Percentiles rank a stretch among this genome's conserved stretches.
phyloP scores from a whole-genome alignment of 2,113 vertebrate genomes.

The Poeciliopsis prolifica region DNA sequence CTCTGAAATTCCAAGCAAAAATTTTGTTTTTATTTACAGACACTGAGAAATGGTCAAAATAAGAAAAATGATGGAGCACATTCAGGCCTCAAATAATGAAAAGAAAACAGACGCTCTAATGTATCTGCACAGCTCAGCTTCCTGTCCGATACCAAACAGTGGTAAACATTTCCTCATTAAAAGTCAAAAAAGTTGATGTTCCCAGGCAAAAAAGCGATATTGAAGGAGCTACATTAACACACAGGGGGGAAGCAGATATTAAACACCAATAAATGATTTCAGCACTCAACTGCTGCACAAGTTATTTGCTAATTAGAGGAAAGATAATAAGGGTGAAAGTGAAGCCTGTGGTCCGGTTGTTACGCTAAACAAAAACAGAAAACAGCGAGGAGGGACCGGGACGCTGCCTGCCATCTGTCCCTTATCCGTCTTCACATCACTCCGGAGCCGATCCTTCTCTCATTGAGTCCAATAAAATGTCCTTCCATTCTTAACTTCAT shows the following conservation, averaged over 20 bases:
- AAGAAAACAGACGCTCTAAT: slow-evolving; percentile 49
- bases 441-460: slow-evolving; percentile 5
- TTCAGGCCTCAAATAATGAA: too few relatives aligned
- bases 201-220: slow-evolving; percentile 18
- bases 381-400: slow-evolving; percentile 41
- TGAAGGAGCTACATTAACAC: slow-evolving; percentile 5
- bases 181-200: slow-evolving; percentile 54
- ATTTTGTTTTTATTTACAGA: too few relatives aligned
- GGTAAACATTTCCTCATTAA: slow-evolving; percentile 49
- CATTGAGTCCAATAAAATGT: not conserved
- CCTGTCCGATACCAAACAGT: slow-evolving; percentile 49
- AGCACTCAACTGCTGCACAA: not conserved
- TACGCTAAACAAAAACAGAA: slow-evolving; percentile 20
- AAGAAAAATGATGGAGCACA: too few relatives aligned
- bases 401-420: slow-evolving; percentile 60
- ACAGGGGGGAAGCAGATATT: too few relatives aligned
- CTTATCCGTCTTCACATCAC: slow-evolving; percentile 16
- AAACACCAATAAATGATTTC: not conserved
- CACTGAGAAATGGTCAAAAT: too few relatives aligned
- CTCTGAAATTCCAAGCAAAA: too few relatives aligned
- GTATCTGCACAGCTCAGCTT: slow-evolving; percentile 51
- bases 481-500: not conserved
- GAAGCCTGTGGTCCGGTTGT: not conserved
- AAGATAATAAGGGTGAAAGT: slow-evolving; percentile 7
- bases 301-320: not conserved